Conservation (phyloP, 2,797 vertebrate species). For the Pampus argenteus region DNA sequence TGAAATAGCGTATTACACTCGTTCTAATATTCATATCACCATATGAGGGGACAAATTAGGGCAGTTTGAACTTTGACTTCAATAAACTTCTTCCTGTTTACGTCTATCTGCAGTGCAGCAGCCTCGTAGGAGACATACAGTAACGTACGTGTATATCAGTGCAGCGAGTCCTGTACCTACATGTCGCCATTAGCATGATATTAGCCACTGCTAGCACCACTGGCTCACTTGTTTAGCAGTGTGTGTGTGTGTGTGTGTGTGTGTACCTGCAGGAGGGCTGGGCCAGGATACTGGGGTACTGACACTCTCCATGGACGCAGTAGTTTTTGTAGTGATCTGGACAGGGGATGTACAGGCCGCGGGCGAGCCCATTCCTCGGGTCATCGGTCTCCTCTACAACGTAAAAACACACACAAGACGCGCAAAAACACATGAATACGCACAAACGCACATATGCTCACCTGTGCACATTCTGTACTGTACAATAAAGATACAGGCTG, state of each 20-base stretch:
- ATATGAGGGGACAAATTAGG: no score
- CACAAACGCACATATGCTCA: neutral
- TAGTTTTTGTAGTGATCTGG: constrained; percentile 95
- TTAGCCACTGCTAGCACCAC: neutral
- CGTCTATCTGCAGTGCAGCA: no score
- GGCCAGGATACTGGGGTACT: constrained; percentile 91
- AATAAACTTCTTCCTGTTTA: no score
- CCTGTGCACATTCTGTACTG: constrained; percentile 8
- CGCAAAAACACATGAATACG: neutral
- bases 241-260: constrained; percentile 36
- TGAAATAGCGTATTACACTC: no score
- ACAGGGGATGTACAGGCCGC: constrained; percentile 93
- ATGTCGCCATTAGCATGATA: no score
- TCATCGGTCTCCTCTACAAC: constrained; percentile 76
- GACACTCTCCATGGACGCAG: constrained; percentile 97
- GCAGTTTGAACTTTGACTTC: no score
- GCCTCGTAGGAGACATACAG: no score
- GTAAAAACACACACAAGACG: constrained; percentile 26
- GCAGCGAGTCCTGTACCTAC: no score
- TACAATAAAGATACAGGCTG: neutral
- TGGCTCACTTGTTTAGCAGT: no score
- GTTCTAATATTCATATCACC: neutral
- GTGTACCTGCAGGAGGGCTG: constrained; percentile 97
- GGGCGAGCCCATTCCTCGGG: constrained; percentile 87
- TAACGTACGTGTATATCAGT: no score